These are phyloP conservation scores for Incurvaria masculella DNA, from an alignment of 2,888 invertebrate genomes.

Conservation along the genomic window DNA sequence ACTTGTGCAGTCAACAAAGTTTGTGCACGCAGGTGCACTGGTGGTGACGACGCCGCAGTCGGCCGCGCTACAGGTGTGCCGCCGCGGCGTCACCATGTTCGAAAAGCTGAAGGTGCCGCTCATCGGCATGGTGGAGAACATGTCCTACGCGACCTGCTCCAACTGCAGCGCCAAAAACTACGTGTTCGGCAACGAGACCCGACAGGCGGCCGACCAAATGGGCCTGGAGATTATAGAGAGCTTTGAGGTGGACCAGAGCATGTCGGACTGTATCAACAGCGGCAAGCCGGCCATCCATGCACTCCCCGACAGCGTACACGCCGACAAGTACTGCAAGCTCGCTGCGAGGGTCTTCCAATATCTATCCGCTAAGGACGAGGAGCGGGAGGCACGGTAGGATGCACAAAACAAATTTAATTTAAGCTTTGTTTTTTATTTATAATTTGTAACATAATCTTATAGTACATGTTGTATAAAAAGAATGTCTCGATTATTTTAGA, in stretches of 20 bases:
- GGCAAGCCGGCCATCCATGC: slow-evolving; percentile 74
- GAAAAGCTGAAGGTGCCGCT: slow-evolving; percentile 77
- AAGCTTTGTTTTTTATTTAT: no score
- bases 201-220: slow-evolving; percentile 60
- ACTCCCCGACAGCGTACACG: slow-evolving; percentile 54
- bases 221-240: slow-evolving; percentile 65
- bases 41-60: slow-evolving; percentile 92
- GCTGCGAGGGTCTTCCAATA: slow-evolving; percentile 48
- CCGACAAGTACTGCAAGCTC: slow-evolving; percentile 42
- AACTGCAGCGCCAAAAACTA: slow-evolving; percentile 71
- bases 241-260: slow-evolving; percentile 68
- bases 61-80: slow-evolving; percentile 82
- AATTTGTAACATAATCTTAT: no score
- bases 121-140: slow-evolving; percentile 88
- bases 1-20: no score
- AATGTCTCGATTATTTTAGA: no score
- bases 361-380: slow-evolving; percentile 31
- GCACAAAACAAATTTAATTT: no score
- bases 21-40: slow-evolving; percentile 77
- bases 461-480: no score
- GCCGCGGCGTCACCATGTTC: slow-evolving; percentile 86
- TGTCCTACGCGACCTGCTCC: slow-evolving; percentile 76
- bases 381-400: not conserved
- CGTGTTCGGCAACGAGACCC: slow-evolving; percentile 69
- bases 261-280: slow-evolving; percentile 66